These are phyloP conservation scores for Crypturellus undulatus DNA, from an alignment of 2,113 vertebrate genomes.

Conservation along the genomic window DNA sequence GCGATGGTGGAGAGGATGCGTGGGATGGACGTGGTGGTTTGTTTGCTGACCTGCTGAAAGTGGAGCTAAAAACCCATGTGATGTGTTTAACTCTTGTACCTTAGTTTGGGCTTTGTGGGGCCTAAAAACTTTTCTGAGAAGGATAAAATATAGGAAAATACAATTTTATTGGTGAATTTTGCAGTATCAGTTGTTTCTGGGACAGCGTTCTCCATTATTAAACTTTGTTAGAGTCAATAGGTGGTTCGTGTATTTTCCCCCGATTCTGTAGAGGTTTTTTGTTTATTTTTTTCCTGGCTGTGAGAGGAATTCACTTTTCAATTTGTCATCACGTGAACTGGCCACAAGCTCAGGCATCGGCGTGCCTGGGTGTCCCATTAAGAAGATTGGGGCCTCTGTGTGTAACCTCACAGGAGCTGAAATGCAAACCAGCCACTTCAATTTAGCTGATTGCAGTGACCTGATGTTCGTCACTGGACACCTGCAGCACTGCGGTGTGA, in stretches of 20 bases:
- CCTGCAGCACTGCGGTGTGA: neutral
- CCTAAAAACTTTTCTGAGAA: neutral
- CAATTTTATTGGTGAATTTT: neutral
- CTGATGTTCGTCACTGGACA: neutral
- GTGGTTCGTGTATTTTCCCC: neutral
- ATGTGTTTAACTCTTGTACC: neutral
- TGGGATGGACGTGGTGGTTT: neutral
- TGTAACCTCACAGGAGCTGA: neutral
- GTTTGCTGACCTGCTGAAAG: neutral
- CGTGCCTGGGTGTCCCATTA: neutral
- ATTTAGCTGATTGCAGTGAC: neutral
- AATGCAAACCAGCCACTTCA: neutral
- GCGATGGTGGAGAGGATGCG: accelerated
- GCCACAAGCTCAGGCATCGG: neutral
- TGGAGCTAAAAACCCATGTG: accelerated
- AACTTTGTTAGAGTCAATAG: neutral
- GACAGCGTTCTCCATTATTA: neutral
- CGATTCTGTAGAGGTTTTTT: too few relatives aligned
- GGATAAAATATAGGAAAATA: neutral
- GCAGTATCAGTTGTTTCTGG: neutral
- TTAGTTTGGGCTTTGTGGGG: neutral
- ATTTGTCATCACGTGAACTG: neutral
- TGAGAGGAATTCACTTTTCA: neutral
- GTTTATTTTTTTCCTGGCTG: neutral
- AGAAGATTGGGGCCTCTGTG: neutral